Evolutionary conservation across 2,113 vertebrate species (phyloP).

Genomic region (Thunnus maccoyii): DNA sequence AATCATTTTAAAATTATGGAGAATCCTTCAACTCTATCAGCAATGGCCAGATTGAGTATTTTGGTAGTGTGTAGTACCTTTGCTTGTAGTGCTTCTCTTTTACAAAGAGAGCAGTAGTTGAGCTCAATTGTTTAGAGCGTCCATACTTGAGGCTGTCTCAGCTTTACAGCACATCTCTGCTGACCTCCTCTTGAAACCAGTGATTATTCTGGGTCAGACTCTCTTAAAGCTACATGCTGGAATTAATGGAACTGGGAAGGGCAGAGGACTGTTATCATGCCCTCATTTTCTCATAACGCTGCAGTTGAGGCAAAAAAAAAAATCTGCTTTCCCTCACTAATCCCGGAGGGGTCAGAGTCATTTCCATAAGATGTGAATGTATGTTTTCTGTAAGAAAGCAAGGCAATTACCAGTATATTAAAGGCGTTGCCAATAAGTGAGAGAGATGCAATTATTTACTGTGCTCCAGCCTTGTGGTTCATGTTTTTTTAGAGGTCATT

Average conservation of each 20-base stretch:
- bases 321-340: constrained; percentile 30
- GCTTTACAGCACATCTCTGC: constrained; percentile 54
- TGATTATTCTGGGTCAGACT: constrained; percentile 79
- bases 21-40: too few species aligned
- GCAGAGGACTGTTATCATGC: constrained; percentile 55
- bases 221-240: constrained; percentile 75
- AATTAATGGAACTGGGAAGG: constrained; percentile 71
- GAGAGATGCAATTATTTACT: constrained; percentile 17
- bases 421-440: background rate
- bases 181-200: constrained; percentile 69
- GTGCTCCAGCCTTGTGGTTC: constrained; percentile 22
- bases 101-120: constrained; percentile 12
- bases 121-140: constrained; percentile 48
- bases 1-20: too few species aligned
- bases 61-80: background rate
- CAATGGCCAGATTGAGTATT: background rate
- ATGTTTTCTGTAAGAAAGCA: constrained; percentile 35
- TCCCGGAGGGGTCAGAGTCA: constrained; percentile 34
- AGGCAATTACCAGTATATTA: constrained; percentile 36
- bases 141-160: constrained; percentile 51
- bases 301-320: constrained; percentile 20
- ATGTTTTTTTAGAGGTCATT: constrained; percentile 40
- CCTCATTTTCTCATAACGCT: constrained; percentile 57
- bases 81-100: constrained; percentile 9
- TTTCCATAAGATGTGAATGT: constrained; percentile 37